These are phyloP conservation scores for Neopelma chrysocephalum DNA, from an alignment of 2,797 vertebrate species.

Conservation along the genomic window DNA sequence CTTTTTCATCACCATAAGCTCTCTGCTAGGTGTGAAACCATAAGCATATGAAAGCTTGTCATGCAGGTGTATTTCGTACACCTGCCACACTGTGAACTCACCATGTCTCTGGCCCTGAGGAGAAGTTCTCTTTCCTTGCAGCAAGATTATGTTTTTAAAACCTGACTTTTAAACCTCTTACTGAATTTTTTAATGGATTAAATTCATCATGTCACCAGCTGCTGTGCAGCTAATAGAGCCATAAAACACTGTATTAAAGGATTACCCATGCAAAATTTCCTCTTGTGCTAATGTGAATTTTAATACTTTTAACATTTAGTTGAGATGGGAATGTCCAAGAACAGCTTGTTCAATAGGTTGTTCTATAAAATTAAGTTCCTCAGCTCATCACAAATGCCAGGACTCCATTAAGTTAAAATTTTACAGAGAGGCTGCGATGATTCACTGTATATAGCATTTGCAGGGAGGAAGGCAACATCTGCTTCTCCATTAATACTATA, in stretches of 20 bases:
- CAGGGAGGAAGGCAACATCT: conserved; percentile 75
- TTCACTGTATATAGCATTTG: conserved; percentile 78
- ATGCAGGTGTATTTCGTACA: conserved; percentile 66
- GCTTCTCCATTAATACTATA: conserved; percentile 70
- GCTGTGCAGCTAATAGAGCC: conserved; percentile 86
- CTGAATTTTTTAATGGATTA: conserved; percentile 88
- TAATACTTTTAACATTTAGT: conserved; percentile 90
- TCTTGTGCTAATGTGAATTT: conserved; percentile 86
- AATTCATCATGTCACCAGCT: conserved; percentile 88
- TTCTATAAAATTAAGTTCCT: conserved; percentile 87
- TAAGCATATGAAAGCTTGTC: conserved; percentile 31
- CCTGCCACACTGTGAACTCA: conserved; percentile 77
- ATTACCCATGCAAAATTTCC: conserved; percentile 88
- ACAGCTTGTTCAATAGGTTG: conserved; percentile 88
- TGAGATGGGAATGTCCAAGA: conserved; percentile 87
- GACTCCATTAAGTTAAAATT: conserved; percentile 85
- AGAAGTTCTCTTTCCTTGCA: conserved; percentile 80
- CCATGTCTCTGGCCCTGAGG: conserved; percentile 75
- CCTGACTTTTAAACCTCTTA: conserved; percentile 88
- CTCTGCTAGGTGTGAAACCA: conserved; percentile 40
- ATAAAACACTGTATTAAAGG: conserved; percentile 89
- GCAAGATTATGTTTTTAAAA: conserved; percentile 87
- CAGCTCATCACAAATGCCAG: conserved; percentile 85
- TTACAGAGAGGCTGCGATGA: conserved; percentile 82
- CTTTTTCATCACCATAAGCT: neutral